Evolutionary conservation across 2,888 invertebrate species (phyloP).

Genomic region (Chalcosyrphus nemorum): DNA sequence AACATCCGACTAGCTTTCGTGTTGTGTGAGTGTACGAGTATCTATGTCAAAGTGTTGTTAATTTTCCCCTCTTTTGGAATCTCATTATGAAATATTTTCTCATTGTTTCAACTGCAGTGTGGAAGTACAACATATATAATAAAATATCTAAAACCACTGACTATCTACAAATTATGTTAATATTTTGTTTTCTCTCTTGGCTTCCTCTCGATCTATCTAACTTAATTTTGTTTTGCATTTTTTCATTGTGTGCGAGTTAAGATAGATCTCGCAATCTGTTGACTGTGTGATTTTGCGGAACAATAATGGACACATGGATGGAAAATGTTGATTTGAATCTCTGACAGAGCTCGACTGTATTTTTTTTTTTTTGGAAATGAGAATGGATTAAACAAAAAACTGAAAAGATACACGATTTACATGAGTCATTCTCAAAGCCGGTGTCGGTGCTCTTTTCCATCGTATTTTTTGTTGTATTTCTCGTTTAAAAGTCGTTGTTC

Average conservation of each 20-base stretch:
- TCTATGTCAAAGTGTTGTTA: slow-evolving; percentile 56
- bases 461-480: slow-evolving; percentile 31
- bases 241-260: not conserved
- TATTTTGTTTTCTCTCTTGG: slow-evolving; percentile 49
- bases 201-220: slow-evolving; percentile 32
- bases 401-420: slow-evolving; percentile 38
- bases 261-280: slow-evolving; percentile 29
- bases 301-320: slow-evolving; percentile 43
- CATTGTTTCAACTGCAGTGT: slow-evolving; percentile 46
- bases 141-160: slow-evolving; percentile 66
- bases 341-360: not conserved
- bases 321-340: slow-evolving; percentile 41
- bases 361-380: slow-evolving; percentile 14
- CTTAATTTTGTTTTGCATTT: not conserved
- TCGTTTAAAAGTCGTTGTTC: slow-evolving; percentile 66
- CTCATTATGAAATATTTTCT: slow-evolving; percentile 69
- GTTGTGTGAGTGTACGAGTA: not conserved
- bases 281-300: slow-evolving; percentile 53
- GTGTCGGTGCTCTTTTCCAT: slow-evolving; percentile 44
- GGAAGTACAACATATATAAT: slow-evolving; percentile 23
- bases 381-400: slow-evolving; percentile 42
- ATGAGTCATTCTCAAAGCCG: slow-evolving; percentile 66
- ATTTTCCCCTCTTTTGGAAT: slow-evolving; percentile 39
- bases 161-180: slow-evolving; percentile 67
- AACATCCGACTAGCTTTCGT: slow-evolving; percentile 30